Base-by-base conservation (phyloP, 2,113 vertebrate genomes). In the Boulengeromyrus knoepffleri region DNA sequence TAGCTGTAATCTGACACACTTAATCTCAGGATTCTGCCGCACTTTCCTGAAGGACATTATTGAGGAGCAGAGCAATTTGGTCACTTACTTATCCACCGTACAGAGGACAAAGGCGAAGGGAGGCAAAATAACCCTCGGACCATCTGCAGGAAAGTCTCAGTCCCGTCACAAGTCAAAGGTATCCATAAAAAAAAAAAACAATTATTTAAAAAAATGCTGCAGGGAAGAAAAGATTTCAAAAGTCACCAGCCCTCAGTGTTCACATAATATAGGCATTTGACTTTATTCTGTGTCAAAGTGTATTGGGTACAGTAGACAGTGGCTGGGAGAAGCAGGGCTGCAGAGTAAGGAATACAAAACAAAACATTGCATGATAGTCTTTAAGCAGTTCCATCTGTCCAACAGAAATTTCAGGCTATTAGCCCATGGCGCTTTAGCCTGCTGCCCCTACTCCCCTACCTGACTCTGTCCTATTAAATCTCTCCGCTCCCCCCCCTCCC, bases 311-410 rank as follows among this genome's bases (percentile, higher is more conserved):
- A 47, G 83, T 85, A 85, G 83, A 89, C 80, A 66, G 53, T 91
- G 92, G 90, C 91, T 83, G 88, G 88, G 87, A 80, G 87, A 91
- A 17, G 27, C 74, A 39, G 46, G 77, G 58, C 50, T 42, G 50
- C 50, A 90, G 77, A 70, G 80, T 88, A 39, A 62, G 89, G 90
- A 83, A 92, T 92, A 89, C 90, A 96, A 95, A 96, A 96, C 96
- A 96, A 98, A 98, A 98, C 97, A 97, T 97, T 95, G 97, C 97
- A 98, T 98, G 97, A 98, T 98, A 97, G 97, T 97, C 95, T 97
- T 95, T 99, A 98, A 99, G 97, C 97, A 98, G 97, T 97, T 98
- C 97, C 97, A 99, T 98, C 97, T 99, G 98, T 98, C 97, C 97
- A 95, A 96, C 95, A 96, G 96, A 97, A 97, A 97, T 97, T 96